Evolutionary conservation across 2,888 invertebrate species (phyloP).

Genomic region (Isoperla grammatica): DNA sequence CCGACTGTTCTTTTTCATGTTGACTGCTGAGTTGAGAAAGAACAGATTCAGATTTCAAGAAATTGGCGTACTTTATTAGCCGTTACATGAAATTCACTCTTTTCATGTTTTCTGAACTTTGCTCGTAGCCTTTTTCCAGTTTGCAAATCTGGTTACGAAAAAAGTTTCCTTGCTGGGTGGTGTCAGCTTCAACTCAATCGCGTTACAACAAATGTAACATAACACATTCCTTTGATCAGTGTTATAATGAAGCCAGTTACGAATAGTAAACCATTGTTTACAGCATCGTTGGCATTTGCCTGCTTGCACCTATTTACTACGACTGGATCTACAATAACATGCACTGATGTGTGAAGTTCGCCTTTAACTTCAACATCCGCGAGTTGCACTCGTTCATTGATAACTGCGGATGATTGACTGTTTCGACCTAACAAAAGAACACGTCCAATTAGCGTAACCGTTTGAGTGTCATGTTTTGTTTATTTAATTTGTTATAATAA

Average conservation of each 20-base stretch:
- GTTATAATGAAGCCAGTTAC: constrained; percentile 11
- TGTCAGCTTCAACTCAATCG: neutral
- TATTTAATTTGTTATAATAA: too few relatives aligned
- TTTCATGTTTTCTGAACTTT: neutral
- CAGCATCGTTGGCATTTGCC: neutral
- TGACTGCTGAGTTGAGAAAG: neutral
- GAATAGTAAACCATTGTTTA: neutral
- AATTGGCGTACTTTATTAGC: neutral
- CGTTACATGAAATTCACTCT: neutral
- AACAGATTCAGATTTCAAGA: neutral
- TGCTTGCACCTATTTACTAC: too few relatives aligned
- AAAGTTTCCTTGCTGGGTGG: neutral
- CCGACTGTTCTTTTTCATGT: neutral
- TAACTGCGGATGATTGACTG: too few relatives aligned
- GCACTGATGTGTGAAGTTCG: too few relatives aligned
- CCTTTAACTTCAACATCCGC: too few relatives aligned
- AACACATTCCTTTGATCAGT: neutral
- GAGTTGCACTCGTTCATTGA: too few relatives aligned
- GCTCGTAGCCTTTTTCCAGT: neutral
- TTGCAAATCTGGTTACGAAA: neutral
- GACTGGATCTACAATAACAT: too few relatives aligned
- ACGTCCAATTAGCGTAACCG: too few relatives aligned
- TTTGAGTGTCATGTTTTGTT: too few relatives aligned
- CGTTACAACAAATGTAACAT: constrained; percentile 12
- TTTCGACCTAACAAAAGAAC: too few relatives aligned